Evolutionary conservation across 2,113 vertebrate species (phyloP).

Genomic region (Petromus typicus): DNA sequence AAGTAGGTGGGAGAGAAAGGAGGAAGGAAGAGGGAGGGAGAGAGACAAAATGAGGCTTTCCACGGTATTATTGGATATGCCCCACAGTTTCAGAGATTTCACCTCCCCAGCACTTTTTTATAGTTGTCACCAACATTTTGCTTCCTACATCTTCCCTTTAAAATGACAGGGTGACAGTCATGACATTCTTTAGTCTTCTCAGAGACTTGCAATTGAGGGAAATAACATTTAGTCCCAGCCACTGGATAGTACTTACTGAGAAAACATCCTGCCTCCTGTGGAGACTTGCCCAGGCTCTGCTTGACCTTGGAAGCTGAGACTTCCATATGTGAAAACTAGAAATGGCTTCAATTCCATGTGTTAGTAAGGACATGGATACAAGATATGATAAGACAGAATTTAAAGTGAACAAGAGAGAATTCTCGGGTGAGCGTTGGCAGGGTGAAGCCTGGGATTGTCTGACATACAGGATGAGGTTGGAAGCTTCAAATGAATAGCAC

Average conservation of each 20-base stretch:
- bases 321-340: background rate
- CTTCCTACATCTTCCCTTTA: background rate
- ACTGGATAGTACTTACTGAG: background rate
- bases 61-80: background rate
- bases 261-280: background rate
- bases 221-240: background rate
- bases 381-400: background rate
- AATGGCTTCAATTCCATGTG: background rate
- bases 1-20: background rate
- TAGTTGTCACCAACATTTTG: background rate
- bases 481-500: background rate
- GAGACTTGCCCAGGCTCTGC: background rate
- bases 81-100: conserved; percentile 27
- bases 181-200: background rate
- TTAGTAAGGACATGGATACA: background rate
- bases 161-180: background rate
- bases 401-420: background rate
- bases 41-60: background rate
- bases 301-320: background rate
- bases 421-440: background rate
- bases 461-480: background rate
- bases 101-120: background rate
- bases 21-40: too few relatives aligned
- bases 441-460: background rate
- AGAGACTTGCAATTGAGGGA: background rate